Evolutionary conservation across 2,113 vertebrate species (phyloP).

Genomic region (Pygoscelis adeliae): DNA sequence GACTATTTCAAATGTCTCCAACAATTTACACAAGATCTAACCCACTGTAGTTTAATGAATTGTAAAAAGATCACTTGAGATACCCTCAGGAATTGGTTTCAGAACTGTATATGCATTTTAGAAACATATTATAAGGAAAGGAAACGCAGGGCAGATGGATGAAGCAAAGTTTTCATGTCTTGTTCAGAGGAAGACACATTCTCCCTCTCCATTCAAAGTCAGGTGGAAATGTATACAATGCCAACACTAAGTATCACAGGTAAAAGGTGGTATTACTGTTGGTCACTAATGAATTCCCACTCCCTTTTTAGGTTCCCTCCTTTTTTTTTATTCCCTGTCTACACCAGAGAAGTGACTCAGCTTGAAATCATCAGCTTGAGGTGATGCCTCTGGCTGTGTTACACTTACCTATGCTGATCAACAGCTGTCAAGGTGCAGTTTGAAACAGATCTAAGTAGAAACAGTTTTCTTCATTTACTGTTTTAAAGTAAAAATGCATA

Average conservation of each 20-base stretch:
- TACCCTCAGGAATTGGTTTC: background rate
- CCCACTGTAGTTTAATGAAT: background rate
- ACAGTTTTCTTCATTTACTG: background rate
- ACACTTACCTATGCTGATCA: background rate
- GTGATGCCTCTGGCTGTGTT: background rate
- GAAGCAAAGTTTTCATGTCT: background rate
- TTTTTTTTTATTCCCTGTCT: background rate
- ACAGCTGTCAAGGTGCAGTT: background rate
- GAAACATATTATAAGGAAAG: background rate
- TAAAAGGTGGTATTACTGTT: background rate
- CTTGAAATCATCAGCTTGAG: background rate
- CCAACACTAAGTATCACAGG: background rate
- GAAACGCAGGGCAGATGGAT: background rate
- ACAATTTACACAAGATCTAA: background rate
- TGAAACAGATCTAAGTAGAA: background rate
- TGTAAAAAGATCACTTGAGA: background rate
- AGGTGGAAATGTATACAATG: background rate
- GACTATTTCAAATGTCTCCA: background rate
- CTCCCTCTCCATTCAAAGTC: background rate
- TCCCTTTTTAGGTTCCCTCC: background rate
- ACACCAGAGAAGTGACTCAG: background rate
- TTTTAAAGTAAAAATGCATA: background rate
- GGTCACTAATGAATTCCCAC: background rate
- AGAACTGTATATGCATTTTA: background rate
- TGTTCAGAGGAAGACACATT: background rate